phyloP scores from a whole-genome alignment of 2,113 vertebrate genomes.

The Etia nguti region DNA sequence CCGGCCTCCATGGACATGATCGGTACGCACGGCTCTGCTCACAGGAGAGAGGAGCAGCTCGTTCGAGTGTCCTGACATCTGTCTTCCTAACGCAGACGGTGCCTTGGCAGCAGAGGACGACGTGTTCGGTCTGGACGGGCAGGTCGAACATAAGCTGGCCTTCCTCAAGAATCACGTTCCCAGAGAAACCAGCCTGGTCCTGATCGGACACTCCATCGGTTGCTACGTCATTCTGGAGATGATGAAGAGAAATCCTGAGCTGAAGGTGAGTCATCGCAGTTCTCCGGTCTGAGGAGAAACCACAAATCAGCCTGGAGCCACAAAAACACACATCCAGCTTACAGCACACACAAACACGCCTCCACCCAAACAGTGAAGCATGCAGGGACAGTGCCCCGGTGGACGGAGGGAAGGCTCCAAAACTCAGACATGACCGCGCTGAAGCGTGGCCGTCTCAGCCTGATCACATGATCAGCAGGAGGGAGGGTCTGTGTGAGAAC shows the following conservation, averaged over 20 bases:
- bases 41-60: not conserved
- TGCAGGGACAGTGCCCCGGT: not conserved
- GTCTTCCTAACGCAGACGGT: slow-evolving; percentile 60
- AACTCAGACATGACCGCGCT: not conserved
- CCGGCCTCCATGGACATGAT: slow-evolving; percentile 83
- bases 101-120: slow-evolving; percentile 70
- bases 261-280: slow-evolving; percentile 69
- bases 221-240: slow-evolving; percentile 88
- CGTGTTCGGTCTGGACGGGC: slow-evolving; percentile 86
- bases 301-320: not conserved
- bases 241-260: slow-evolving; percentile 81
- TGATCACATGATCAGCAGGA: not conserved
- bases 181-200: slow-evolving; percentile 76
- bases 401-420: not conserved
- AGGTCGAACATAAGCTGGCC: slow-evolving; percentile 88
- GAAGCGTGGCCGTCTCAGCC: not conserved
- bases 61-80: not conserved
- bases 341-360: not conserved
- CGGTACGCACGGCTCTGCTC: slow-evolving; percentile 50
- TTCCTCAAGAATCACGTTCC: slow-evolving; percentile 85
- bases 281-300: not conserved
- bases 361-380: not conserved
- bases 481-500: accelerated
- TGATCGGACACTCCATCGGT: slow-evolving; percentile 92
- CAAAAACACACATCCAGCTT: not conserved